Percentiles rank a stretch among this genome's conserved stretches.
Evolutionary conservation across 2,888 invertebrate genomes (phyloP).

Genomic region (Argyra leucocephala): DNA sequence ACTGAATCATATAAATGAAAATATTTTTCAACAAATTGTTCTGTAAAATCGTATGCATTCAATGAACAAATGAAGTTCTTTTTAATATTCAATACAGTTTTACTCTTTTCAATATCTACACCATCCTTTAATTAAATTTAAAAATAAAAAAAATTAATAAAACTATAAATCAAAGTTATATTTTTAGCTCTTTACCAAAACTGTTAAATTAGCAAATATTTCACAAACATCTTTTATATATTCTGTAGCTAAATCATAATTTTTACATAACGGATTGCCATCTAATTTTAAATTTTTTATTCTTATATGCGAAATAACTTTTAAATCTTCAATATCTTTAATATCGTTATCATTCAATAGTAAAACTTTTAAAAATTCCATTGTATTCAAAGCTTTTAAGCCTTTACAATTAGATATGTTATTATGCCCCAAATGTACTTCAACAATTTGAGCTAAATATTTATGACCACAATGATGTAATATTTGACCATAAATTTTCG

Average conservation of each 20-base stretch:
- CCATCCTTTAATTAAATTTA: slow-evolving; percentile 18
- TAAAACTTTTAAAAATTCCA: slow-evolving; percentile 21
- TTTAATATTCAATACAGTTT: not conserved
- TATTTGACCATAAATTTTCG: slow-evolving; percentile 15
- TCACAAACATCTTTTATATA: slow-evolving; percentile 20
- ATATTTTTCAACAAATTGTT: slow-evolving; percentile 21
- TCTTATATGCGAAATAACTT: slow-evolving; percentile 16
- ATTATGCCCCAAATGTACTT: slow-evolving; percentile 19
- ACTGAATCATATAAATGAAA: slow-evolving; percentile 21
- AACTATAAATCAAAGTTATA: not conserved
- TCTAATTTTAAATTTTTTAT: slow-evolving; percentile 19
- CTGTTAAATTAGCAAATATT: slow-evolving; percentile 20
- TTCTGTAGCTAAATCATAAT: slow-evolving; percentile 12
- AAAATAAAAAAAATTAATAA: not conserved
- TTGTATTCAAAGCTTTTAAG: slow-evolving; percentile 18
- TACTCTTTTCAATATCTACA: slow-evolving; percentile 10
- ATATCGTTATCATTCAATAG: slow-evolving; percentile 22
- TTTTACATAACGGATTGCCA: slow-evolving; percentile 24
- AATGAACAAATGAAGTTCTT: slow-evolving; percentile 22
- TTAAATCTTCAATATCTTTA: slow-evolving; percentile 17
- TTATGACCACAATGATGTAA: slow-evolving; percentile 16
- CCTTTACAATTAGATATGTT: slow-evolving; percentile 19
- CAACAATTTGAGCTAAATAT: slow-evolving; percentile 18
- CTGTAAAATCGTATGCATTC: slow-evolving; percentile 22
- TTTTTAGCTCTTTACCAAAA: slow-evolving; percentile 17